Evolutionary conservation across 2,113 vertebrate genomes (phyloP), one percentile per base, ranked within the genome.

Genomic region (Malurus alboscapulatus): DNA sequence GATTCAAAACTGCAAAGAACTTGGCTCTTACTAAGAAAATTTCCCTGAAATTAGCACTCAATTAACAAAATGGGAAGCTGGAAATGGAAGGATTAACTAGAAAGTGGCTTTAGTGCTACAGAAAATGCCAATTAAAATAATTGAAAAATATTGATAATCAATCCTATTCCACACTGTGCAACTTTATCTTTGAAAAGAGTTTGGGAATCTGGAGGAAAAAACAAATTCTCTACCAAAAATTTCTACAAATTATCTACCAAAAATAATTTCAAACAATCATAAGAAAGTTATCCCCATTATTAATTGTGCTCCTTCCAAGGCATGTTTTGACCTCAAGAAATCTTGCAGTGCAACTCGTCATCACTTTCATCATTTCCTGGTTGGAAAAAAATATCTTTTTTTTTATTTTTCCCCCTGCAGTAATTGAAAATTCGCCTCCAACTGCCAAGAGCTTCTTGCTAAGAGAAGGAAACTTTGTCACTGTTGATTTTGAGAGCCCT

Each of bases 361-460:
- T 72, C 40, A 22, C 66, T 34, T 59, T 75, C 51, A 38, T 38
- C 51, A 71, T 22, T 77, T 77, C 62, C 2, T 36, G 25, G 29
- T 55, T 63, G 24, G n/a, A 86, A 71, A 84, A 81, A 63, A 55
- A 8, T 1, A 2, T 15, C 9, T 0, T 0, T 5, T 27, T n/a
- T 2, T 34, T 75, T 36, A 36, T 36, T 36, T 65, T 59, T 38
- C 10, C 34, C 26, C 24, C 66, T 65, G 12, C 54, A 6, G 5
- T 73, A 69, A 83, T 3, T 66, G 32, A 59, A 90, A 90, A 74
- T 21, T 32, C 30, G 38, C 19, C 87, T 66, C 27, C 17, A 50
- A 21, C 44, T 55, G 84, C 38, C 65, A 65, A 76, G 30, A 79
- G 8, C n/a, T 79, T 63, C 62, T 62, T 77, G 29, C 11, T 74